Percentiles rank a stretch among this genome's conserved stretches.
Evolutionary conservation across 2,888 invertebrate species (phyloP).

Genomic region (Rotaria sp.): DNA sequence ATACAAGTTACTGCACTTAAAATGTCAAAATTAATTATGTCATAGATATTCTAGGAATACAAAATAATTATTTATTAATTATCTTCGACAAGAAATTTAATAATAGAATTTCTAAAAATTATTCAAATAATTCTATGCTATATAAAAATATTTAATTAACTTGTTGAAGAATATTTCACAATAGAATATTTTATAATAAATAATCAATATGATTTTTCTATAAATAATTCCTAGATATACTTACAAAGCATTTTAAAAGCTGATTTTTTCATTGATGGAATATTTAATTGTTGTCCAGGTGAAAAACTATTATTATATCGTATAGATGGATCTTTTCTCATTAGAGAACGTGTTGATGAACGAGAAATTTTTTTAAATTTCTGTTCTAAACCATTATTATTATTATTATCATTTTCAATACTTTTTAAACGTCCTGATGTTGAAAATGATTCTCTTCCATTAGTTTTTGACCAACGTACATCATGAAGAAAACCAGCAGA

Average conservation of each 20-base stretch:
- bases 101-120: too few relatives aligned
- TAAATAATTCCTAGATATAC: neutral
- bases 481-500: neutral
- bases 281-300: neutral
- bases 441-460: neutral
- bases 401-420: neutral
- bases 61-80: too few relatives aligned
- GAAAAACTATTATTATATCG: neutral
- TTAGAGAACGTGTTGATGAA: neutral
- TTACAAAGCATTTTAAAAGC: slow-evolving; percentile 26
- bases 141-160: too few relatives aligned
- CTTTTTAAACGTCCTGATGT: neutral
- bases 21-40: neutral
- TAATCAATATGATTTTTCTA: neutral
- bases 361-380: too few relatives aligned
- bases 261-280: neutral
- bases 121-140: too few relatives aligned
- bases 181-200: neutral
- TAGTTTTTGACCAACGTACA: neutral
- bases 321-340: neutral
- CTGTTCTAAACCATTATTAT: too few relatives aligned
- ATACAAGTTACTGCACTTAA: too few relatives aligned
- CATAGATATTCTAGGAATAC: too few relatives aligned
- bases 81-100: too few relatives aligned
- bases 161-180: too few relatives aligned